Conservation (phyloP, 1,140 invertebrate genomes). For the Dendrolimus punctatus region DNA sequence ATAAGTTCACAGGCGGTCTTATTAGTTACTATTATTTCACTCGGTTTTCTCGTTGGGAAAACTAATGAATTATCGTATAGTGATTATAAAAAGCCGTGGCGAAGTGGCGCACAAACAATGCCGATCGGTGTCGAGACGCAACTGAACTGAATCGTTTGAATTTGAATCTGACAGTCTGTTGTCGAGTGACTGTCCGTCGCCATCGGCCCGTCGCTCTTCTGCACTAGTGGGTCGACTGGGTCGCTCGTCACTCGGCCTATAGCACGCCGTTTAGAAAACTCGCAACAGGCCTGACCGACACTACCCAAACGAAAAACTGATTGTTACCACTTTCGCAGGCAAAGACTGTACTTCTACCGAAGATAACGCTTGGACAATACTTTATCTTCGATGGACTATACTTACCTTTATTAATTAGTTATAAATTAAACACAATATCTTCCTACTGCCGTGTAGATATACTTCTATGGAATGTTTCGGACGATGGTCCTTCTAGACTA, state of each 20-base stretch:
- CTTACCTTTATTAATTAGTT: too few species aligned
- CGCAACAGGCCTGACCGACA: conserved; percentile 28
- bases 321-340: too few species aligned
- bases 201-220: conserved; percentile 14
- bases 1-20: conserved; percentile 19
- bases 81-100: conserved; percentile 11
- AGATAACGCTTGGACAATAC: too few species aligned
- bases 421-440: too few species aligned
- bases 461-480: too few species aligned
- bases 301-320: too few species aligned
- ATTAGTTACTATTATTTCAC: conserved; percentile 41
- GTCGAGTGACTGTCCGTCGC: conserved; percentile 7
- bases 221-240: conserved; percentile 22
- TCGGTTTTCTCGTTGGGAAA: conserved; percentile 56
- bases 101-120: conserved; percentile 11
- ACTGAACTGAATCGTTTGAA: conserved; percentile 21
- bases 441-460: too few species aligned
- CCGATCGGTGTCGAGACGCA: conserved; percentile 16
- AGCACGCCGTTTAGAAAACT: too few species aligned
- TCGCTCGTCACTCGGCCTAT: too few species aligned
- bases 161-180: conserved; percentile 2
- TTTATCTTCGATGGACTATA: too few species aligned
- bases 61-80: conserved; percentile 47
- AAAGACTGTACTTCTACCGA: too few species aligned
- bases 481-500: too few species aligned